phyloP scores from a whole-genome alignment of 2,113 vertebrate species.

The Rana temporaria region DNA sequence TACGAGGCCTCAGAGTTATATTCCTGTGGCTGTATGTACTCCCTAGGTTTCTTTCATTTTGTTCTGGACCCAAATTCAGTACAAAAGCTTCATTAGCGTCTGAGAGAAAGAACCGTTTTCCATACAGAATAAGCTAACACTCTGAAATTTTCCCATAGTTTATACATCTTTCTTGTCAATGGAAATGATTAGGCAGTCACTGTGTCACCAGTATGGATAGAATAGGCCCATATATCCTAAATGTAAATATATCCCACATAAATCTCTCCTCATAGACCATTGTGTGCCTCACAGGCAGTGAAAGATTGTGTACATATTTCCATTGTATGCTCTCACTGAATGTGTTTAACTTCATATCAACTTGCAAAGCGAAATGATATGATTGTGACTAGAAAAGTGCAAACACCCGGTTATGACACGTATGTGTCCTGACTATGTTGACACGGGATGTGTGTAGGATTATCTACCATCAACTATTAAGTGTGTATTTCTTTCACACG shows the following conservation, averaged over 20 bases:
- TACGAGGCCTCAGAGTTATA: too few species aligned
- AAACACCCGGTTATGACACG: constrained; percentile 6
- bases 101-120: too few species aligned
- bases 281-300: not conserved
- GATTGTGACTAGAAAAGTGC: not conserved
- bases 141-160: not conserved
- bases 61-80: too few species aligned
- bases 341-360: constrained; percentile 6
- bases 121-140: too few species aligned
- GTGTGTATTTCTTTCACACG: constrained; percentile 6
- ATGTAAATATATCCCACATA: constrained; percentile 28
- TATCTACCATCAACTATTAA: not conserved
- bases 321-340: not conserved
- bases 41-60: too few species aligned
- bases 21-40: too few species aligned
- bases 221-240: not conserved
- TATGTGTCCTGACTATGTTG: constrained; percentile 12
- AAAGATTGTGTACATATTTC: constrained; percentile 27
- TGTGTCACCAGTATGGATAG: constrained; percentile 13
- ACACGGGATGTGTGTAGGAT: not conserved
- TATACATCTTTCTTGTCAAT: not conserved
- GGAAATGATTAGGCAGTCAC: constrained; percentile 3
- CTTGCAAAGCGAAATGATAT: constrained; percentile 7
- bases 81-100: too few species aligned
- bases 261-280: constrained; percentile 11